phyloP scores from a whole-genome alignment of 2,888 invertebrate genomes.

The Drosophila meridiana region DNA sequence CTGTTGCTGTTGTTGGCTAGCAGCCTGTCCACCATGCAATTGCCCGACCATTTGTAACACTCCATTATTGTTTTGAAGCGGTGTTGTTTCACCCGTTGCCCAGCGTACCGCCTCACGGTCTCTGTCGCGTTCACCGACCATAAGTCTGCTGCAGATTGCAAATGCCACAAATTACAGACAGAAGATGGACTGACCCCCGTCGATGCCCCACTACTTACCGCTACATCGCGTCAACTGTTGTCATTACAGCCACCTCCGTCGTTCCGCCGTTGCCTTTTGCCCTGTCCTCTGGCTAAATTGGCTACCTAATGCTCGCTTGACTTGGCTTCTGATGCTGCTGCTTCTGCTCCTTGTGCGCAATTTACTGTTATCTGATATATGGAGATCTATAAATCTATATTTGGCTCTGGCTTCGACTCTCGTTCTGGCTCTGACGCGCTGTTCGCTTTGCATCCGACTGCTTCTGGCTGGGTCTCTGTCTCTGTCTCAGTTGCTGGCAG shows the following conservation, averaged over 20 bases:
- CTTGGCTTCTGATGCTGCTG: constrained; percentile 3
- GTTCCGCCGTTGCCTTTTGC: constrained; percentile 18
- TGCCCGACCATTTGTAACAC: constrained; percentile 85
- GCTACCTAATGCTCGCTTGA: not conserved
- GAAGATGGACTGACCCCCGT: not conserved
- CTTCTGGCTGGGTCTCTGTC: constrained; percentile 9
- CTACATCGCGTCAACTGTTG: constrained; percentile 85
- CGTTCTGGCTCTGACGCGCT: constrained; percentile 24
- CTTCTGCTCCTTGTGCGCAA: constrained; percentile 38
- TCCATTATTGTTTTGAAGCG: constrained; percentile 86
- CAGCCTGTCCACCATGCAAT: constrained; percentile 85
- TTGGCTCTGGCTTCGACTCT: constrained; percentile 11
- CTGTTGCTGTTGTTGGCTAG: constrained; percentile 83
- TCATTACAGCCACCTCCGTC: constrained; percentile 79
- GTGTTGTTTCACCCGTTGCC: constrained; percentile 86
- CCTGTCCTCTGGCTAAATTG: constrained; percentile 12
- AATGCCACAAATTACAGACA: constrained; percentile 3
- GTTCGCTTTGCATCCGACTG: constrained; percentile 27
- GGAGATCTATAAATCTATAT: constrained; percentile 57
- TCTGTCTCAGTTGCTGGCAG: constrained; percentile 20
- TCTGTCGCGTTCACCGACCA: constrained; percentile 86
- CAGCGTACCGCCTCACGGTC: constrained; percentile 86
- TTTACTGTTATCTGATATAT: constrained; percentile 45
- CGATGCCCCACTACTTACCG: constrained; percentile 77
- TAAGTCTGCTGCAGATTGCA: constrained; percentile 83